These are phyloP conservation scores for Trichonephila inaurata DNA, from an alignment of 1,140 invertebrate species.

Conservation along the genomic window DNA sequence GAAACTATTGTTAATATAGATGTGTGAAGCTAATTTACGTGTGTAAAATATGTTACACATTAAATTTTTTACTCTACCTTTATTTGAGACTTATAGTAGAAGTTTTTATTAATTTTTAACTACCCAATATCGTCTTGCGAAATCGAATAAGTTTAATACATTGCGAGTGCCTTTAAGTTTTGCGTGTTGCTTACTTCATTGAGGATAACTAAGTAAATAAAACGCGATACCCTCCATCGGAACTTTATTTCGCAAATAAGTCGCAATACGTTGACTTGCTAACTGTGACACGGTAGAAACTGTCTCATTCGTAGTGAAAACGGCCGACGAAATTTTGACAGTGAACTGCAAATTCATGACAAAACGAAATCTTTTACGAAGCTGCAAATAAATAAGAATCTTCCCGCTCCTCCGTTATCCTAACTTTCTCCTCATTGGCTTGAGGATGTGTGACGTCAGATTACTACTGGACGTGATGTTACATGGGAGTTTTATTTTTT, in stretches of 20 bases:
- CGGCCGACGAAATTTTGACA: not conserved
- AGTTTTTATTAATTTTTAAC: too few relatives aligned
- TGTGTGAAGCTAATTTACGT: not conserved
- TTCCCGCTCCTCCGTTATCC: conserved; percentile 63
- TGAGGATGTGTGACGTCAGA: conserved; percentile 27
- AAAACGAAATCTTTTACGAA: not conserved
- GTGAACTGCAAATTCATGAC: conserved; percentile 11
- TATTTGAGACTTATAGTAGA: too few relatives aligned
- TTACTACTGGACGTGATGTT: conserved; percentile 63
- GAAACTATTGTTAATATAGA: not conserved
- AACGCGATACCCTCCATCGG: conserved; percentile 2
- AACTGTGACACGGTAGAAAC: not conserved
- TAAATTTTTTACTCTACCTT: too few relatives aligned
- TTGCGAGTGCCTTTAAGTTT: not conserved
- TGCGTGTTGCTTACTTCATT: not conserved
- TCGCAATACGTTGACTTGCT: conserved; percentile 12
- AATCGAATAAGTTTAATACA: not conserved
- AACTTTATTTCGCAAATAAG: conserved; percentile 27
- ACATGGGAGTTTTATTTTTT: conserved; percentile 50
- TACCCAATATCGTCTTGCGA: not conserved
- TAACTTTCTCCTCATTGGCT: conserved; percentile 18
- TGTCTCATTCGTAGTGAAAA: not conserved
- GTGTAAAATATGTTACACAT: not conserved
- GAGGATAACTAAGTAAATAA: conserved; percentile 16
- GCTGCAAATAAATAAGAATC: conserved; percentile 58